Conservation (phyloP, 2,797 vertebrate species). For the Crocodylus rhombifer region DNA sequence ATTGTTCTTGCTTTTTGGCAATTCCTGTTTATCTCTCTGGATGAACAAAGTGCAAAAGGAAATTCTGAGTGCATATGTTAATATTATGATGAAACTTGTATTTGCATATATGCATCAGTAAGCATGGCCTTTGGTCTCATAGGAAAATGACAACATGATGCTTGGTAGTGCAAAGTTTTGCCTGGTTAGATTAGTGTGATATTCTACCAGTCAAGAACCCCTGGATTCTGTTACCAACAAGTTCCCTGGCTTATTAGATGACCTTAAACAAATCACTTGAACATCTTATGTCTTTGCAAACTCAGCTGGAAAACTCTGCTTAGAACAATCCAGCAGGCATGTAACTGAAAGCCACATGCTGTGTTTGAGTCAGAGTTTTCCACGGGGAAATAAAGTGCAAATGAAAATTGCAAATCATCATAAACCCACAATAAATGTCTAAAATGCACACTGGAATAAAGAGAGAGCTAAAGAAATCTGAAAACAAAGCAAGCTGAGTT, state of each 20-base stretch:
- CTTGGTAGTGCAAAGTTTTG: neutral
- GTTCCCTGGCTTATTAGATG: neutral
- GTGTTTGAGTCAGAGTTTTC: neutral
- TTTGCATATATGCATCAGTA: accelerated
- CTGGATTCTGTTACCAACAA: neutral
- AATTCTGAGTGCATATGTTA: neutral
- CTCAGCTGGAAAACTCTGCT: constrained; percentile 33
- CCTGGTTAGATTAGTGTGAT: neutral
- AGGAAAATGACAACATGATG: neutral
- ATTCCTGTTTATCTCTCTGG: neutral
- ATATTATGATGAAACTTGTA: neutral
- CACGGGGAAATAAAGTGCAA: constrained; percentile 50
- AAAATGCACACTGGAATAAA: neutral
- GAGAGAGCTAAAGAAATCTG: constrained; percentile 1
- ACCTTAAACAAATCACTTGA: constrained; percentile 19
- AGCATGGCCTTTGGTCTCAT: accelerated
- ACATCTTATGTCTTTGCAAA: neutral
- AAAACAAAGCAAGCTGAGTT: neutral
- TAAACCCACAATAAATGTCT: constrained; percentile 24
- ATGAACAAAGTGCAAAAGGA: neutral
- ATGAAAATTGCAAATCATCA: constrained; percentile 44
- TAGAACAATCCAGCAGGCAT: constrained; percentile 26
- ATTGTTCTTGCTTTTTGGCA: neutral
- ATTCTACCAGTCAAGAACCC: neutral
- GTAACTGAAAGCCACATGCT: neutral